Percentiles rank a stretch among this genome's conserved stretches.
Conservation (phyloP, 2,888 invertebrate genomes). For the Hydraecia micacea region DNA sequence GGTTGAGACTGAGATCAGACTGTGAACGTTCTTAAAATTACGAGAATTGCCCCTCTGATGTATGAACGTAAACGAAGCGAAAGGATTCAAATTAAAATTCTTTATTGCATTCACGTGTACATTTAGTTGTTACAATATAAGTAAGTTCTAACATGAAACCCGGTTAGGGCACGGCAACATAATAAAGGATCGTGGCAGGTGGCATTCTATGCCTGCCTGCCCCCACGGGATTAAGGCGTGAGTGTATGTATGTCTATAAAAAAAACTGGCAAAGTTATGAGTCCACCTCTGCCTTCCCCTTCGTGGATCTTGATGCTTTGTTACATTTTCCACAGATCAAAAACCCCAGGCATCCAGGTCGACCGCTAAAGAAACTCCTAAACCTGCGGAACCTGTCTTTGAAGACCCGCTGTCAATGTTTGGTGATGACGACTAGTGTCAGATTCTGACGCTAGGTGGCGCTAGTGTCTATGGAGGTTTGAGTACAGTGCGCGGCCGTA, state of each 20-base stretch:
- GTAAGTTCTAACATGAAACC: too few species aligned
- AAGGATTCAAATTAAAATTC: too few species aligned
- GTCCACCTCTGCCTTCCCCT: background rate
- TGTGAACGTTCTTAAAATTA: too few species aligned
- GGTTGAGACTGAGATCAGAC: too few species aligned
- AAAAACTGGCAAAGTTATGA: background rate
- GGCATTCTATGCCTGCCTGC: background rate
- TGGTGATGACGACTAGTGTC: constrained; percentile 71
- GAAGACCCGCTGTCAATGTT: constrained; percentile 81
- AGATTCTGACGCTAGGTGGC: constrained; percentile 21
- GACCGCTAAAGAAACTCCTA: constrained; percentile 65
- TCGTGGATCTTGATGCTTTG: background rate
- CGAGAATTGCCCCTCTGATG: too few species aligned
- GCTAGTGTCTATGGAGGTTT: constrained; percentile 34
- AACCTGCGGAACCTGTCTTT: constrained; percentile 74
- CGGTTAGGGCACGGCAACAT: too few species aligned
- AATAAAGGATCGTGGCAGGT: background rate
- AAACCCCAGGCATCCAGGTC: constrained; percentile 52
- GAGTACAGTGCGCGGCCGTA: background rate
- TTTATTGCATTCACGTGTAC: too few species aligned
- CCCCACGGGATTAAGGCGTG: background rate
- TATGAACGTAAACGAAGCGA: too few species aligned
- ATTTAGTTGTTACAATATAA: too few species aligned
- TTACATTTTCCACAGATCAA: constrained; percentile 56
- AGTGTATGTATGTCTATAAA: background rate